These are phyloP conservation scores for Nothocercus julius DNA, from an alignment of 2,113 vertebrate genomes.

Conservation along the genomic window DNA sequence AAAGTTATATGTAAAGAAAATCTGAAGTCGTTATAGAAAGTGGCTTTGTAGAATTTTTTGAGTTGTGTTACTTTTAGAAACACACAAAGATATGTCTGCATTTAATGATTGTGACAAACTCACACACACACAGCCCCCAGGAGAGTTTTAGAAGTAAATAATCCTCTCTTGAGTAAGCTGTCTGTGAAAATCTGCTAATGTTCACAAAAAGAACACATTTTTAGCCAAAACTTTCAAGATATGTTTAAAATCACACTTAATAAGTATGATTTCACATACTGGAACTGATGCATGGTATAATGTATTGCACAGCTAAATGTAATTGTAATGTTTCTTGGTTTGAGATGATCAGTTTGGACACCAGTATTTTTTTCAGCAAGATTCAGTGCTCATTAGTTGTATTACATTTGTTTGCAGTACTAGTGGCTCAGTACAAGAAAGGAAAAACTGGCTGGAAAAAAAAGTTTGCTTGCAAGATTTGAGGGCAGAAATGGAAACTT, in stretches of 20 bases:
- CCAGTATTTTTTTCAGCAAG: not conserved
- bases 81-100: not conserved
- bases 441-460: not conserved
- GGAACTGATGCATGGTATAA: not conserved
- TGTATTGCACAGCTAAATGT: not conserved
- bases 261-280: not conserved
- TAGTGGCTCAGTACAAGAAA: not conserved
- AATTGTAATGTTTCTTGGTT: not conserved
- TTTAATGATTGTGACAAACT: not conserved
- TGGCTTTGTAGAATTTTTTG: not conserved
- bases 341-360: not conserved
- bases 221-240: not conserved
- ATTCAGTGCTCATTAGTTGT: not conserved
- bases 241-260: not conserved
- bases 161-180: conserved; percentile 37
- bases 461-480: not conserved
- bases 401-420: not conserved
- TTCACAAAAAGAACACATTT: not conserved
- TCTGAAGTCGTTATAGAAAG: not conserved
- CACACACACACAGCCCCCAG: not conserved
- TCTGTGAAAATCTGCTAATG: conserved; percentile 10
- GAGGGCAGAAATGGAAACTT: not conserved
- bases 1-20: not conserved
- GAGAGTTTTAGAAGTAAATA: conserved; percentile 42
- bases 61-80: not conserved